Percentiles rank a stretch among this genome's conserved stretches.
These are phyloP conservation scores for Zeus faber DNA, from an alignment of 2,113 vertebrate genomes.

Conservation along the genomic window DNA sequence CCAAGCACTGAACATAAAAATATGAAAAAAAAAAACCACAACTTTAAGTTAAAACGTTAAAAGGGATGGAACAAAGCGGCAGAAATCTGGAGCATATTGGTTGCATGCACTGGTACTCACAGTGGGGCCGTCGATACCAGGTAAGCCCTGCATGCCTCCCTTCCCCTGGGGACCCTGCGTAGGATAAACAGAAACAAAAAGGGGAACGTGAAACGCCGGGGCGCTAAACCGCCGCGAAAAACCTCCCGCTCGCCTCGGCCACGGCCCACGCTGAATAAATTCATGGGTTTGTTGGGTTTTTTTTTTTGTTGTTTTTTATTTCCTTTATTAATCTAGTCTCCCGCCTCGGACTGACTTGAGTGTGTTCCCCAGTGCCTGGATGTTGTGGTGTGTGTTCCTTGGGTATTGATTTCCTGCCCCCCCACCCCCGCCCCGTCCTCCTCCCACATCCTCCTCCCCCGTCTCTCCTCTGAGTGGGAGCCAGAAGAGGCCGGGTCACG, in stretches of 20 bases:
- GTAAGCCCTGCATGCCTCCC: conserved; percentile 79
- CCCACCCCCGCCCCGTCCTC: neutral
- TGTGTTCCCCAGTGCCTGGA: conserved; percentile 16
- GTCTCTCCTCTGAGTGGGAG: conserved; percentile 45
- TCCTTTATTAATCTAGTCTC: conserved; percentile 24
- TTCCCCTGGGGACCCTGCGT: conserved; percentile 85
- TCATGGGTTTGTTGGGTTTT: conserved; percentile 18
- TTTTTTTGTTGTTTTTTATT: conserved; percentile 19
- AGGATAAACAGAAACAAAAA: conserved; percentile 23
- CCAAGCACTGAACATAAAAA: too few species aligned
- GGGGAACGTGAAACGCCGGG: too few species aligned
- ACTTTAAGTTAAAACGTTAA: too few species aligned
- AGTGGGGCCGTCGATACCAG: conserved; percentile 83
- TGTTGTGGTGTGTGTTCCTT: conserved; percentile 43
- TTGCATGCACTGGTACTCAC: conserved; percentile 72
- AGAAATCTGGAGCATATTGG: too few species aligned
- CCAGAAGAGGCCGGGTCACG: conserved; percentile 34
- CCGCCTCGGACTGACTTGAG: conserved; percentile 6
- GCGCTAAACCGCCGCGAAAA: too few species aligned
- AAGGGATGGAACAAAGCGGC: too few species aligned
- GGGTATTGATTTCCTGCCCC: conserved; percentile 69
- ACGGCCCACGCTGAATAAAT: conserved; percentile 22
- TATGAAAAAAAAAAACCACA: too few species aligned
- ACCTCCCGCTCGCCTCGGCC: conserved; percentile 1
- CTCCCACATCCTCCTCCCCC: neutral